Evolutionary conservation across 2,888 invertebrate genomes (phyloP).

Genomic region (Drosophila mimica): DNA sequence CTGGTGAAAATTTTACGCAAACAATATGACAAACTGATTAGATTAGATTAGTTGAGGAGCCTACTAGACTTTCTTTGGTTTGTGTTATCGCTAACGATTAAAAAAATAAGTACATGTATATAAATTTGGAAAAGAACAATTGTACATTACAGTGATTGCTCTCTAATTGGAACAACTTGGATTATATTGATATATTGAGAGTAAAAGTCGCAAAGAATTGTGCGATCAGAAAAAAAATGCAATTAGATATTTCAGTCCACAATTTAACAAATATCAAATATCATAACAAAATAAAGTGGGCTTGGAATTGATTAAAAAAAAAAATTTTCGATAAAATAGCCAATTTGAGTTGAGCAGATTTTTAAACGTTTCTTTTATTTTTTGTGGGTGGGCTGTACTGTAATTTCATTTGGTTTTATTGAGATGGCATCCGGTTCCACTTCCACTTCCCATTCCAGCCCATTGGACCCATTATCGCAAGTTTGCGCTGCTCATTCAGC

Average conservation of each 20-base stretch:
- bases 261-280: not conserved
- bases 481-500: slow-evolving; percentile 41
- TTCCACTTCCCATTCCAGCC: slow-evolving; percentile 51
- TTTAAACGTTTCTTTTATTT: not conserved
- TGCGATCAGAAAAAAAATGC: not conserved
- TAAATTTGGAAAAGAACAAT: not conserved
- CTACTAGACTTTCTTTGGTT: slow-evolving; percentile 18
- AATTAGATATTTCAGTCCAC: not conserved
- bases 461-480: slow-evolving; percentile 49
- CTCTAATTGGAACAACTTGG: not conserved
- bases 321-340: not conserved
- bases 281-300: not conserved
- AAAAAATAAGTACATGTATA: not conserved
- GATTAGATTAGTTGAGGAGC: slow-evolving; percentile 33
- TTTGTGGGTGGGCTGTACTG: slow-evolving; percentile 9
- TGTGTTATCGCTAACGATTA: slow-evolving; percentile 20
- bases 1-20: slow-evolving; percentile 2
- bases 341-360: slow-evolving; percentile 2
- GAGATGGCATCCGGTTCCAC: slow-evolving; percentile 54
- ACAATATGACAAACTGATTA: slow-evolving; percentile 14
- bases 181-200: not conserved
- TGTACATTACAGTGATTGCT: not conserved
- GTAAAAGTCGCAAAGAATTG: not conserved
- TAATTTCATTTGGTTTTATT: slow-evolving; percentile 22
- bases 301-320: not conserved